phyloP scores from a whole-genome alignment of 92 coral and sea anemone genomes.

The Actinostola sp. region DNA sequence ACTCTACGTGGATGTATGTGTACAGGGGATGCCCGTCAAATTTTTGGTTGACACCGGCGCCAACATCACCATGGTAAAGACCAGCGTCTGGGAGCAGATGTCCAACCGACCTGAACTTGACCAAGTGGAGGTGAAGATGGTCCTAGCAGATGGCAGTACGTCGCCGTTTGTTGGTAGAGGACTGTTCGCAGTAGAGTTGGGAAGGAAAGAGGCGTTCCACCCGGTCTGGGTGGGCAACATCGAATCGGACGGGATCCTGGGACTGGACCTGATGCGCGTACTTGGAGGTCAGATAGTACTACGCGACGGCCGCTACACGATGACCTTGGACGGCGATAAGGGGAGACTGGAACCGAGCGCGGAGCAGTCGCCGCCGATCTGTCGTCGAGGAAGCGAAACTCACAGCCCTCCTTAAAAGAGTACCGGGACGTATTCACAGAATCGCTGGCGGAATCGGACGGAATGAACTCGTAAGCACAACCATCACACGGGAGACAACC shows the following conservation, averaged over 20 bases:
- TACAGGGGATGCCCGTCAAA: constrained; percentile 39
- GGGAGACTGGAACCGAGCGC: not conserved
- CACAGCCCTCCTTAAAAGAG: not conserved
- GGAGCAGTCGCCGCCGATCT: not conserved
- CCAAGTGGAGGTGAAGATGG: constrained; percentile 28
- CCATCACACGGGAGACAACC: not conserved
- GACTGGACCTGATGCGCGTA: constrained; percentile 22
- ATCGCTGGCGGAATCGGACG: constrained; percentile 15
- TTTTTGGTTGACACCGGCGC: constrained; percentile 53
- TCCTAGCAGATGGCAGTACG: constrained; percentile 47
- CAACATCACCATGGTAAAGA: constrained; percentile 44
- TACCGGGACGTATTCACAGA: constrained; percentile 14
- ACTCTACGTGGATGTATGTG: constrained; percentile 21
- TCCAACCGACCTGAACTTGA: not conserved
- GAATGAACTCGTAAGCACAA: constrained; percentile 3
- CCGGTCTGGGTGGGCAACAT: constrained; percentile 43
- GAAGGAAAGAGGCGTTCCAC: constrained; percentile 2
- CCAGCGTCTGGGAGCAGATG: constrained; percentile 22
- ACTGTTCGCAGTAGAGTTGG: constrained; percentile 4
- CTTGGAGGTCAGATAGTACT: constrained; percentile 38
- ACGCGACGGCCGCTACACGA: not conserved
- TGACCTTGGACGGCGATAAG: not conserved
- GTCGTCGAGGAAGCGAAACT: constrained; percentile 12
- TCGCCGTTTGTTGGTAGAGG: constrained; percentile 44
- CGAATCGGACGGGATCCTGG: constrained; percentile 47